Base-by-base conservation (phyloP, 2,113 vertebrate species). In the Sphaerodactylus townsendi region DNA sequence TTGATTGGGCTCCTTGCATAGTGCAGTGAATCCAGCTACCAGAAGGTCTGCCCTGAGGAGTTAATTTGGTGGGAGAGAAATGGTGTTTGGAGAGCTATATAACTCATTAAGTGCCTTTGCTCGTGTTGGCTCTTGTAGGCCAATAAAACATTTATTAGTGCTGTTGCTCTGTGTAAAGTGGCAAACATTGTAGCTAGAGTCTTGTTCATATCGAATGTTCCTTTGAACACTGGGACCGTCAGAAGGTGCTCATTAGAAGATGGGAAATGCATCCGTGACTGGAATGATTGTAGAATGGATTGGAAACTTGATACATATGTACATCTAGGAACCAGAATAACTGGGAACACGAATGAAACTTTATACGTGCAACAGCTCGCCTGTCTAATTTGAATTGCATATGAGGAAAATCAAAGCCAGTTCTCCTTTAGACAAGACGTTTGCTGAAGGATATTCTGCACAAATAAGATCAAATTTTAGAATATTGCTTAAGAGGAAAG, bases 71-170 rank as follows among this genome's bases (percentile, higher is more conserved):
- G 5, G 41, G 70, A 86, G 48, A 85, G 75, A 17, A 85, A 48
- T 64, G 64, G 1, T 3, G 19, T 85, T 56, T 28, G 79, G 37
- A 59, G 14, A 69, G 15, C 56, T 89, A 2, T 83, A 28, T 30
- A 66, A 66, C 84, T 82, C 14, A 0, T 15, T 53, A 69, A 72
- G 77, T 37, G 9, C 41, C 88, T 91, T 66, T 15, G 25, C 4
- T 21, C 11, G 0, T 11, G n/a, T 82, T 35, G 25, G 39, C 9
- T 62, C 37, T 64, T 74, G 70, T 19, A 46, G 53, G 3, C 37
- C 62, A 73, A 82, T 82, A 73, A 82, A 82, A 82, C 80, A 73
- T 62, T 73, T n/a, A 82, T 79, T n/a, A 39, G 37, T 82, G 33
- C 53, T 35, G n/a, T 82, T 23, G 48, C 28, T 21, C 13, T 14